phyloP scores from a whole-genome alignment of 2,113 vertebrate genomes.

The Myrmecobius fasciatus region DNA sequence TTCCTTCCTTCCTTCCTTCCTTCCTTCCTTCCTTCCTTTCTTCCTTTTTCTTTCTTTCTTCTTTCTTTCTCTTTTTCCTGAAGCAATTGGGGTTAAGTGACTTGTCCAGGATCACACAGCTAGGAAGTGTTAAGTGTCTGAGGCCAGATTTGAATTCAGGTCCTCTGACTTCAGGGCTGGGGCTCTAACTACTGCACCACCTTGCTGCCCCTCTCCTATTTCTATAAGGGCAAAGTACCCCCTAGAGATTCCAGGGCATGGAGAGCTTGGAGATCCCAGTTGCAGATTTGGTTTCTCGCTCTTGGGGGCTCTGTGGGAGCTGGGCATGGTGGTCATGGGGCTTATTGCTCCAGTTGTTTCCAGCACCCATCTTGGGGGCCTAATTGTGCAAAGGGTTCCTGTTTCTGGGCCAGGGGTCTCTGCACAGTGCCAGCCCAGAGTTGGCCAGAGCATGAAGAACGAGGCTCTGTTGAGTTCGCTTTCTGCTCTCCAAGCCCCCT shows the following conservation, averaged over 20 bases:
- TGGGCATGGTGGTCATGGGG: background rate
- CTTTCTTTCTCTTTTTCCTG: too few species aligned
- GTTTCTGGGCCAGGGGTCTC: background rate
- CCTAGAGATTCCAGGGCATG: background rate
- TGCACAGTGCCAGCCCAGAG: background rate
- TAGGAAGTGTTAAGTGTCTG: too few species aligned
- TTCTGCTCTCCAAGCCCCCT: background rate
- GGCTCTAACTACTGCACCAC: too few species aligned
- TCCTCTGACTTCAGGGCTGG: too few species aligned
- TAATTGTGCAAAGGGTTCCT: background rate
- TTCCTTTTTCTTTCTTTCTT: too few species aligned
- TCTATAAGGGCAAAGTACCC: too few species aligned
- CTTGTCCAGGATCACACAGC: too few species aligned
- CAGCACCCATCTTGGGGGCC: background rate
- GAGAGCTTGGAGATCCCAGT: background rate
- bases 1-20: too few species aligned
- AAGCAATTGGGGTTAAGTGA: too few species aligned
- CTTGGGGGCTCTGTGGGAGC: background rate
- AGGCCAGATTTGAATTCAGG: too few species aligned
- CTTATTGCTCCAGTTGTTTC: background rate
- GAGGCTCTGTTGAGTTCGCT: background rate
- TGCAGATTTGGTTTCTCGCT: background rate
- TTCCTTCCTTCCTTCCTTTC: too few species aligned
- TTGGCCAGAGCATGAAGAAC: background rate
- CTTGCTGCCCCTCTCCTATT: too few species aligned